Base-by-base conservation (phyloP, 2,113 vertebrate species). In the Rhabdornis inornatus region DNA sequence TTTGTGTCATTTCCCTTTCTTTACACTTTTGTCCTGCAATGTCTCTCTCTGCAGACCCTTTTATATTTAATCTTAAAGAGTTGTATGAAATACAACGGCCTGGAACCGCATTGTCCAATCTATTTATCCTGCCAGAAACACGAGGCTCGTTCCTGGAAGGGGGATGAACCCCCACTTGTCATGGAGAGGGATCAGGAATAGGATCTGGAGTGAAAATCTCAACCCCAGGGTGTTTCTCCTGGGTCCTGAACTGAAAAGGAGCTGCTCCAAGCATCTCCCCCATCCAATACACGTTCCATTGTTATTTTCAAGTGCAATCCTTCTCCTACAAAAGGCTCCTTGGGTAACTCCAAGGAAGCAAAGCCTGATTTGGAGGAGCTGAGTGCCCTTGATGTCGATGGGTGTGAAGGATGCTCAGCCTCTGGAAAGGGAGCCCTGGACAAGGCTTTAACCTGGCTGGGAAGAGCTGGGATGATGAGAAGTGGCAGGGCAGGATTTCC, bases 51-150 rank as follows among this genome's bases (percentile, higher is more conserved):
- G 44, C 24, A 14, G n/a, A 59, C 21, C 5, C 45, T 12, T 60
- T n/a, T 15, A 22, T 27, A 16, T 24, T 20, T 7, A 33, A 33
- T 39, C 56, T 31, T 52, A 5, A 2, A n/a, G 23, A 56, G 12
- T 18, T 10, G 2, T 4, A 10, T 11, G 19, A 24, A 52, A 47
- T 40, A 4, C 0, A 14, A 42, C 2, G 2, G 4, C n/a, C 52
- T 60, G 45, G 45, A 56, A 35, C 11, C 2, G 11, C 24, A 9
- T 13, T 17, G 31, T 6, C 59, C 81, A 13, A 18, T 15, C 64
- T 15, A 6, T 25, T 69, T 40, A 22, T 22, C 28, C 15, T 28
- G n/a, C 9, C 44, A 64, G 76, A n/a, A 44, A 31, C 25, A 47
- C 8, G 2, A 47, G 18, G 27, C 27, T 57, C 3, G 0, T 30